Evolutionary conservation across 2,113 vertebrate genomes (phyloP).

Genomic region (Sorex araneus): DNA sequence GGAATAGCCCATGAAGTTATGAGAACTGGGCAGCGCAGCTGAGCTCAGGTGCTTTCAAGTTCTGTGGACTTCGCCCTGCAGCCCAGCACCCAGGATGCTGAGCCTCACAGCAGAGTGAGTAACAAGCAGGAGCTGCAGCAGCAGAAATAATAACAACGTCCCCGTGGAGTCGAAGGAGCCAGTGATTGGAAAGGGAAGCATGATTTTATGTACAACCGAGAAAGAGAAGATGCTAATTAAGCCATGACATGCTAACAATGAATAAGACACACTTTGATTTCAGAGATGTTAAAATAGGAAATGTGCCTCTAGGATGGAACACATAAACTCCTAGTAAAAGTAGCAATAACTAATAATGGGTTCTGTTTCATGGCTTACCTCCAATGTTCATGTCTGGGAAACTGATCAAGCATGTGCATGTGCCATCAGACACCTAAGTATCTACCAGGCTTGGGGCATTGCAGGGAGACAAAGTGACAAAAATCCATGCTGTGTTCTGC

Average conservation of each 20-base stretch:
- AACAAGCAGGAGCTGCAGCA: background rate
- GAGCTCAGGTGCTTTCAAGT: background rate
- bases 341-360: background rate
- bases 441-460: no score
- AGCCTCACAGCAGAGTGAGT: background rate
- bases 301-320: constrained; percentile 9
- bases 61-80: constrained; percentile 10
- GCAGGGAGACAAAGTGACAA: background rate
- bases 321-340: constrained; percentile 23
- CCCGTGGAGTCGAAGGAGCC: background rate
- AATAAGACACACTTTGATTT: constrained; percentile 24
- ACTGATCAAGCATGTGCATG: no score
- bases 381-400: background rate
- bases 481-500: background rate
- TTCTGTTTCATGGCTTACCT: constrained; percentile 24
- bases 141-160: background rate
- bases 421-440: no score
- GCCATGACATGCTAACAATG: background rate
- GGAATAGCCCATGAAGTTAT: constrained; percentile 19
- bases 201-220: constrained; percentile 44
- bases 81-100: constrained; percentile 22
- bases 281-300: constrained; percentile 24
- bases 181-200: background rate
- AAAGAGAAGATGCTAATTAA: constrained; percentile 60
- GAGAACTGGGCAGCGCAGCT: constrained; percentile 17